Evolutionary conservation across 2,797 vertebrate genomes (phyloP).

Genomic region (Oreonectes daqikongensis): DNA sequence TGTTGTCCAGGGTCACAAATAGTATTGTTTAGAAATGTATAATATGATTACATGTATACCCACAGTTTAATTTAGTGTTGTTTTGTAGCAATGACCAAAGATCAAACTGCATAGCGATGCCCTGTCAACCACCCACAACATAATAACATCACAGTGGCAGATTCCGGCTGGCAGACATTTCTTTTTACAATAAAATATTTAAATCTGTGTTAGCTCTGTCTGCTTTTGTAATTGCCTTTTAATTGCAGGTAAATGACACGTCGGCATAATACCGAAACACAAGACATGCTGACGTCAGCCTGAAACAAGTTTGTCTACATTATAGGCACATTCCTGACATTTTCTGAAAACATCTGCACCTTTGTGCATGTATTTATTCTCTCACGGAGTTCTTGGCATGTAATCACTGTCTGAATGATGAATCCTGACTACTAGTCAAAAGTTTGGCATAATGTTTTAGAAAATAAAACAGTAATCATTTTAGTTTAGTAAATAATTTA

Average conservation of each 20-base stretch:
- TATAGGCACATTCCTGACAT: background rate
- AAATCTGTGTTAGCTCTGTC: background rate
- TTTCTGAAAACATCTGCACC: background rate
- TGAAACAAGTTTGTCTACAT: conserved; percentile 20
- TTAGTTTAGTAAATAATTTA: too few relatives aligned
- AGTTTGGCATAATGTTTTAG: background rate
- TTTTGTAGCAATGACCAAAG: background rate
- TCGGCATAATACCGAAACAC: background rate
- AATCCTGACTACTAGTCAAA: background rate
- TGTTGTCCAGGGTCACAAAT: too few relatives aligned
- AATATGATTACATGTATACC: too few relatives aligned
- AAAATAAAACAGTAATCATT: too few relatives aligned
- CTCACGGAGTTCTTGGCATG: too few relatives aligned
- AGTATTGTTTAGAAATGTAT: too few relatives aligned
- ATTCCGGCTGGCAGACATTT: background rate
- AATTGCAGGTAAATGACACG: background rate
- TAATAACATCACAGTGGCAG: background rate
- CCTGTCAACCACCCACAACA: background rate
- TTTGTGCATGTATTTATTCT: background rate
- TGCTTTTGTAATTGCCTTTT: background rate
- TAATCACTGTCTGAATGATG: background rate
- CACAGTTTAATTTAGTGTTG: background rate
- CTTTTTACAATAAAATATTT: background rate
- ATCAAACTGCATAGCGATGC: background rate
- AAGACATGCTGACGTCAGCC: background rate